Percentiles rank a stretch among this genome's conserved stretches.
Conservation (phyloP, 1,140 invertebrate species). For the Subanguina moxae region DNA sequence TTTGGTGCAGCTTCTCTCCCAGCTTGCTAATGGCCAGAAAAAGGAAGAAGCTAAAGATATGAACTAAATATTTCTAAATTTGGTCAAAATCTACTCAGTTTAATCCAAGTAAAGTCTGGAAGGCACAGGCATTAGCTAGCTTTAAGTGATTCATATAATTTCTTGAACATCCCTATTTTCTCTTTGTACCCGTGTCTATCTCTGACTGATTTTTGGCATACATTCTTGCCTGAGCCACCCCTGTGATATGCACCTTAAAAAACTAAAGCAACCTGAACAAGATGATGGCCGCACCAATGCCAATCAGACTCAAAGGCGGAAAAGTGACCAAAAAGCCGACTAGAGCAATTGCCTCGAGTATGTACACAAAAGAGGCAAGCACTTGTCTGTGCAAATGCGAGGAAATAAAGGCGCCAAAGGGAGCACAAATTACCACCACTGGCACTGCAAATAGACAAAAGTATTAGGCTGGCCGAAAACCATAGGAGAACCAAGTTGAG, state of each 20-base stretch:
- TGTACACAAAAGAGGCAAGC: conserved; percentile 36
- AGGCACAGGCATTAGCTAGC: too few species aligned
- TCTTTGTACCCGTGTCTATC: too few species aligned
- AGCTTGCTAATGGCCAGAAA: not conserved
- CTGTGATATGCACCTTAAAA: not conserved
- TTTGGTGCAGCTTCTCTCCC: not conserved
- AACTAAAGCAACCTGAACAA: conserved; percentile 26
- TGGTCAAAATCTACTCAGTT: too few species aligned
- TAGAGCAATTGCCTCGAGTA: conserved; percentile 25
- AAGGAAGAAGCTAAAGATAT: not conserved
- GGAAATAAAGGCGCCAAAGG: conserved; percentile 37
- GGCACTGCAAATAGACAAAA: conserved; percentile 14
- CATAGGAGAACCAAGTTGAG: not conserved
- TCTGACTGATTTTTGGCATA: not conserved
- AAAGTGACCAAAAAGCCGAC: conserved; percentile 30
- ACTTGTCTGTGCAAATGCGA: conserved; percentile 44
- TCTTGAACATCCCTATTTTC: too few species aligned
- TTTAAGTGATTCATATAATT: too few species aligned
- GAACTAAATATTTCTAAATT: not conserved
- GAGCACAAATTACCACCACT: conserved; percentile 27
- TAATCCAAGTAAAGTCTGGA: too few species aligned
- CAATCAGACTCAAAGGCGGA: conserved; percentile 16
- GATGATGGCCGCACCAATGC: conserved; percentile 31
- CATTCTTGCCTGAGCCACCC: not conserved
- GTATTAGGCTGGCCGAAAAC: too few species aligned